Base-by-base conservation (phyloP, 2,113 vertebrate genomes). In the Muntiacus muntjak region DNA sequence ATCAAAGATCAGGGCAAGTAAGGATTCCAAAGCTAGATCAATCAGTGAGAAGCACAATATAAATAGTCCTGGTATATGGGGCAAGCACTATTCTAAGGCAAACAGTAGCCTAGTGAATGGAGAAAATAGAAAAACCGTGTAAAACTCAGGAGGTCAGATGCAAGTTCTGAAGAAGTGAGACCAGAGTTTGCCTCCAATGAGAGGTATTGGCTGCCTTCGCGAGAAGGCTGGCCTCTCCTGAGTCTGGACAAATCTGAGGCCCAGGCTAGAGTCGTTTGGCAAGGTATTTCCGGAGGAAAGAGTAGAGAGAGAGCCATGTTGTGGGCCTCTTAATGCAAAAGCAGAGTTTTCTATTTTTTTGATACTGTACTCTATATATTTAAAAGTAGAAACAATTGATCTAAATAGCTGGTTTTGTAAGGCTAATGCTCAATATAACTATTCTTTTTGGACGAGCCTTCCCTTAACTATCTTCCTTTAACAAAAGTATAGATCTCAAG, bases 1-100 rank as follows among this genome's bases (percentile, higher is more conserved):
- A 74, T 84, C 79, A 57, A 90, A 94, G 94, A 97, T 85, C 87
- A 94, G 94, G 87, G 89, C 96, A 92, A 84, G 81, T 50, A 30
- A 97, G 74, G 95, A 96, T 82, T 87, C 87, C 58, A 88, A 92
- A 98, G 97, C 87, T 96, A 94, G 97, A 97, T 96, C 96, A 97
- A 82, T 55, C 81, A 78, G 84, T 47, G 33, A 82, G 94, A 89
- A 96, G 71, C 54, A 81, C 52, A 47, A 50, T 97, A 97, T 95
- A 98, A 97, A 98, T 97, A 98, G 97, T 17, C 1, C 30, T 30
- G 6, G 50, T 96, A 98, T 98, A 85, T 97, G 94, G 97, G 87
- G 33, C 97, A 97, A 96, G 95, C 55, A 81, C 93, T 97, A 95
- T 94, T 98, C 94, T 91, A 88, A 92, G 92, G 71, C n/a, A 7